These are phyloP conservation scores for Turdus rufiventris DNA, from an alignment of 2,113 vertebrate species.

Conservation along the genomic window DNA sequence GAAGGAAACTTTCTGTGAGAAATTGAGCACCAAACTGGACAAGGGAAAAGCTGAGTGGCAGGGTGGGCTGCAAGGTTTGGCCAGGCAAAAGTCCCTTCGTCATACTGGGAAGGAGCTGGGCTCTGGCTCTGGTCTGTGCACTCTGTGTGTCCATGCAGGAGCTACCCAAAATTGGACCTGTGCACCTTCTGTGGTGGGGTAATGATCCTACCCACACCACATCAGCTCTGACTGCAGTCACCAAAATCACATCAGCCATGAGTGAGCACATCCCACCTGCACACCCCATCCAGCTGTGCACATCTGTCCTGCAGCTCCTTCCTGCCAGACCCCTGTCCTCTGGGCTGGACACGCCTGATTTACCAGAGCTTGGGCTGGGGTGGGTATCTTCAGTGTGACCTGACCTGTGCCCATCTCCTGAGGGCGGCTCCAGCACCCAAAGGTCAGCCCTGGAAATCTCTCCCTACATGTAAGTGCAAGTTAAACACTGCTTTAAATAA, in stretches of 20 bases:
- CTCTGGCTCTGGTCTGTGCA: background rate
- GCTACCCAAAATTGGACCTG: fast-evolving
- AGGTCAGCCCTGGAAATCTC: background rate
- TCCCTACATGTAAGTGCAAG: background rate
- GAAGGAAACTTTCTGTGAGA: background rate
- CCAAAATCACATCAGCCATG: background rate
- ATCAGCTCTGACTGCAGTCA: background rate
- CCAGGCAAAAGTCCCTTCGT: background rate
- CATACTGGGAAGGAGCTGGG: background rate
- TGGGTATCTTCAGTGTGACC: background rate
- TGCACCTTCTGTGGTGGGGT: background rate
- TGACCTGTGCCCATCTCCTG: fast-evolving
- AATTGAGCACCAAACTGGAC: background rate
- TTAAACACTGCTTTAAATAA: background rate
- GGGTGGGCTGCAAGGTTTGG: background rate
- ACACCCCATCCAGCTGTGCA: background rate
- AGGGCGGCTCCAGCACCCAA: background rate
- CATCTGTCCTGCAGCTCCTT: background rate
- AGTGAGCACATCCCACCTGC: background rate
- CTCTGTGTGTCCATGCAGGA: background rate
- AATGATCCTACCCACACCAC: background rate
- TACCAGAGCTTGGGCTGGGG: background rate
- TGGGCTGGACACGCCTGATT: background rate
- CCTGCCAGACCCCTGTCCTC: background rate
- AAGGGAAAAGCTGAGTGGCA: background rate